Base-by-base conservation (phyloP, 2,888 invertebrate genomes). In the Dynastes grantii region DNA sequence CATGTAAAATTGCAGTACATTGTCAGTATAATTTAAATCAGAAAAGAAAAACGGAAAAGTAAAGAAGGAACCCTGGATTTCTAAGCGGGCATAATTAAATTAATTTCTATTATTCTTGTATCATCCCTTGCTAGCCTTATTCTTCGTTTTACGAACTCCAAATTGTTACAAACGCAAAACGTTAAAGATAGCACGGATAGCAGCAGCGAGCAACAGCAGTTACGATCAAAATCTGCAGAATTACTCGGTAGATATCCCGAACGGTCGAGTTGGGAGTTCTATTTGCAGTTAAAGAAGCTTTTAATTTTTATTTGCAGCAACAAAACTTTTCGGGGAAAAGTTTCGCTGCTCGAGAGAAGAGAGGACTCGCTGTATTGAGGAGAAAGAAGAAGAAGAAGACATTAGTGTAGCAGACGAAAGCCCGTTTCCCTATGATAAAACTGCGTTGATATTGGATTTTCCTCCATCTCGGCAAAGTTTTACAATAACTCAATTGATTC, bases 401-500 rank as follows among this genome's bases (percentile, higher is more conserved):
- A 67, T 67, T 67, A 67, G 67, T 67, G 67, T 45, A 67, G 16
- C 67, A n/a, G 67, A 49, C 67, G 45, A 67, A 49, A 63, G 29
- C n/a, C 29, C 63, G 63, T 27, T 63, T 32, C 32, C 27, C 32
- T 63, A 63, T 73, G 73, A 73, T 58, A 58, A 73, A 73, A 73
- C 73, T 73, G 73, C 73, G 73, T 40, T 40, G 73, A 58, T 73
- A 73, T 73, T 73, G 73, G 73, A 73, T 73, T 73, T 73, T 73
- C 58, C 37, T 53, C n/a, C 55, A 8, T 22, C 37, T 32, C 22
- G 67, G 22, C 32, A 27, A 73, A 73, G 58, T 73, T 73, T 73
- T 73, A 73, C 73, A 73, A 73, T 73, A 73, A 73, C 73, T 73
- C 73, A 73, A 73, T 73, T 73, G 73, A 73, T 73, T 73, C 73